These are phyloP conservation scores for Bombus cullumanus DNA, from an alignment of 1,140 invertebrate genomes.

Conservation along the genomic window DNA sequence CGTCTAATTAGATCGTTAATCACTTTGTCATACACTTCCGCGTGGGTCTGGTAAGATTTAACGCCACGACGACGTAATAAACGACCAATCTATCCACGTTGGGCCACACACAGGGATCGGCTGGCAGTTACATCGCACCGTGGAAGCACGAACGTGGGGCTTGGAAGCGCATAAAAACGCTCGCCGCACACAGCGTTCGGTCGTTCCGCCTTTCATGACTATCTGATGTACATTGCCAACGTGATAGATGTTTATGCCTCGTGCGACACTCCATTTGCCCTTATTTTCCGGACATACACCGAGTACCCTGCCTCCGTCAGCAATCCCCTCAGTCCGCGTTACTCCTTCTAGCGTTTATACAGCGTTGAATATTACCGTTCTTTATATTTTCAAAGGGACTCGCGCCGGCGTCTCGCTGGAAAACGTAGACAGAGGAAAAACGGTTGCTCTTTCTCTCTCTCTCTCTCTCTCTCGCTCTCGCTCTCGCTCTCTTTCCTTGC, in stretches of 20 bases:
- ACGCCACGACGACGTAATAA: slow-evolving; percentile 50
- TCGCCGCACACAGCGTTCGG: slow-evolving; percentile 35
- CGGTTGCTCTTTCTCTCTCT: not conserved
- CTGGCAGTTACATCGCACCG: not conserved
- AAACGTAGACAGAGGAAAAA: slow-evolving; percentile 28
- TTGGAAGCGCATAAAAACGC: slow-evolving; percentile 40
- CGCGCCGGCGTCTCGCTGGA: slow-evolving; percentile 16
- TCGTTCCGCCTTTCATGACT: slow-evolving; percentile 68
- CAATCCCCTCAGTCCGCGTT: not conserved
- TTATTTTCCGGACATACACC: slow-evolving; percentile 55
- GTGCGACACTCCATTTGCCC: slow-evolving; percentile 61
- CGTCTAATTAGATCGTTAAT: slow-evolving; percentile 52
- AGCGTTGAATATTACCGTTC: slow-evolving; percentile 62
- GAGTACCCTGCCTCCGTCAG: not conserved
- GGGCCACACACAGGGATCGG: slow-evolving; percentile 15
- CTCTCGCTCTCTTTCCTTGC: too few relatives aligned
- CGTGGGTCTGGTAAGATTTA: slow-evolving; percentile 40
- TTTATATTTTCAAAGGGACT: slow-evolving; percentile 66
- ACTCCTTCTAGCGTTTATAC: slow-evolving; percentile 1
- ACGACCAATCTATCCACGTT: slow-evolving; percentile 40
- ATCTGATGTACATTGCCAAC: slow-evolving; percentile 69
- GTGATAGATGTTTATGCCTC: slow-evolving; percentile 63
- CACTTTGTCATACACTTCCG: slow-evolving; percentile 48
- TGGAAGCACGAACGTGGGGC: not conserved
- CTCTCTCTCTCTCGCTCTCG: not conserved